Evolutionary conservation across 2,888 invertebrate genomes (phyloP).

Genomic region (Sarcophaga rosellei): DNA sequence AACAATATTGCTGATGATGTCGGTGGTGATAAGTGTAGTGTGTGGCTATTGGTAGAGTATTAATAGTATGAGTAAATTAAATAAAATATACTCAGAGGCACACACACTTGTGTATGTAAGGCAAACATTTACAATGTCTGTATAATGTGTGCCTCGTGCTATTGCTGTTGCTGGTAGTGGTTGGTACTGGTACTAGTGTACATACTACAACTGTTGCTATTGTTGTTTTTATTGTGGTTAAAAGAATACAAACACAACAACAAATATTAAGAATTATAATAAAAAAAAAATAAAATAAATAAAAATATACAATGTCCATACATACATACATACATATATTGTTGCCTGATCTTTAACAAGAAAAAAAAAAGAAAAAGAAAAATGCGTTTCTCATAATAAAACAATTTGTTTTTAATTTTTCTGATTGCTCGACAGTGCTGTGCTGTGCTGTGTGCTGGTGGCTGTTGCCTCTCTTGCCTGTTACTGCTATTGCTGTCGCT

Average conservation of each 20-base stretch:
- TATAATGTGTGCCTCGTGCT: too few species aligned
- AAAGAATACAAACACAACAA: slow-evolving; percentile 25
- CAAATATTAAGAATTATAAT: slow-evolving; percentile 31
- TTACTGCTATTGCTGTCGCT: slow-evolving; percentile 23
- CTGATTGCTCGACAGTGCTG: slow-evolving; percentile 54
- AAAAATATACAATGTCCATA: neutral
- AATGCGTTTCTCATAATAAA: slow-evolving; percentile 66
- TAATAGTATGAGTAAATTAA: slow-evolving; percentile 32
- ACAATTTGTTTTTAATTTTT: slow-evolving; percentile 66
- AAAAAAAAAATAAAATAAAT: slow-evolving; percentile 34
- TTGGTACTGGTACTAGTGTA: slow-evolving; percentile 18
- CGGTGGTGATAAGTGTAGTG: neutral
- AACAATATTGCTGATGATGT: neutral
- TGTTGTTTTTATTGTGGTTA: slow-evolving; percentile 20
- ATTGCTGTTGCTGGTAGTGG: slow-evolving; percentile 68
- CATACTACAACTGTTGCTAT: slow-evolving; percentile 2
- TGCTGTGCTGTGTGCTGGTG: slow-evolving; percentile 34
- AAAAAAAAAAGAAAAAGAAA: slow-evolving; percentile 5
- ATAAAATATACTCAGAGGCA: neutral
- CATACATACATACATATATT: neutral
- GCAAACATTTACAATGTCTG: slow-evolving; percentile 66
- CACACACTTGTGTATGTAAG: slow-evolving; percentile 55
- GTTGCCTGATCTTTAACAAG: slow-evolving; percentile 51
- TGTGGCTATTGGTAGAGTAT: neutral
- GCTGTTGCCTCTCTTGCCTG: slow-evolving; percentile 46